A percentile compares a stretch with the other conserved stretches of the same genome.
Conservation (phyloP, 2,888 invertebrate genomes). For the Thymelicus lineola region DNA sequence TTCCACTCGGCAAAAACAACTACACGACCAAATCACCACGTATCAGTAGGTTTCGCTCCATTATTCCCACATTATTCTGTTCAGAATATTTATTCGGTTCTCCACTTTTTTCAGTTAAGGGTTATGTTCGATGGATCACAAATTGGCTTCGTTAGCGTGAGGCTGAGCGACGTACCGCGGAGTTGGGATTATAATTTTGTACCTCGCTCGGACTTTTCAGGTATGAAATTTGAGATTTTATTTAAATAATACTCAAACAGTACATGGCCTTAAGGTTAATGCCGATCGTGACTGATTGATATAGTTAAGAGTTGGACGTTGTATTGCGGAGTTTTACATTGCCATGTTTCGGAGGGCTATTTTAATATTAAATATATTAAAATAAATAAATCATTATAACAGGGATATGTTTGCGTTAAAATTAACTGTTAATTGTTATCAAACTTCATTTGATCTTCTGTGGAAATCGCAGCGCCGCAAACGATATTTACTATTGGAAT, state of each 20-base stretch:
- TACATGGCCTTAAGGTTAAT: background rate
- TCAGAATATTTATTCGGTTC: constrained; percentile 3
- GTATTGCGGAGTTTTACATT: too few relatives aligned
- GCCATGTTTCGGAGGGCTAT: too few relatives aligned
- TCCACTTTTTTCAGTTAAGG: constrained; percentile 8
- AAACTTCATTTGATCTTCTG: too few relatives aligned
- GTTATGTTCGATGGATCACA: constrained; percentile 13
- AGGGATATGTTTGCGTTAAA: too few relatives aligned
- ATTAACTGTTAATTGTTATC: too few relatives aligned
- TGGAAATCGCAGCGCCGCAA: too few relatives aligned
- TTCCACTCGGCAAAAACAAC: too few relatives aligned
- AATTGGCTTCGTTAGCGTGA: constrained; percentile 13
- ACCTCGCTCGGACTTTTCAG: constrained; percentile 1
- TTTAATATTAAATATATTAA: too few relatives aligned
- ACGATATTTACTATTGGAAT: too few relatives aligned
- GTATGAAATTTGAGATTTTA: constrained; percentile 11
- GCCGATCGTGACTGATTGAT: too few relatives aligned
- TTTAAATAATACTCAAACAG: background rate
- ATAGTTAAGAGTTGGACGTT: too few relatives aligned
- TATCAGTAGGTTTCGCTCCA: background rate
- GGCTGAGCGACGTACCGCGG: background rate
- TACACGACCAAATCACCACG: background rate
- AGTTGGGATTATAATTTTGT: constrained; percentile 4
- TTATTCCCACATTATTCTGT: background rate
- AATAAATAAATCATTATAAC: too few relatives aligned